These are phyloP conservation scores for Anas flavirostris DNA, from an alignment of 2,797 vertebrate genomes.

Conservation along the genomic window DNA sequence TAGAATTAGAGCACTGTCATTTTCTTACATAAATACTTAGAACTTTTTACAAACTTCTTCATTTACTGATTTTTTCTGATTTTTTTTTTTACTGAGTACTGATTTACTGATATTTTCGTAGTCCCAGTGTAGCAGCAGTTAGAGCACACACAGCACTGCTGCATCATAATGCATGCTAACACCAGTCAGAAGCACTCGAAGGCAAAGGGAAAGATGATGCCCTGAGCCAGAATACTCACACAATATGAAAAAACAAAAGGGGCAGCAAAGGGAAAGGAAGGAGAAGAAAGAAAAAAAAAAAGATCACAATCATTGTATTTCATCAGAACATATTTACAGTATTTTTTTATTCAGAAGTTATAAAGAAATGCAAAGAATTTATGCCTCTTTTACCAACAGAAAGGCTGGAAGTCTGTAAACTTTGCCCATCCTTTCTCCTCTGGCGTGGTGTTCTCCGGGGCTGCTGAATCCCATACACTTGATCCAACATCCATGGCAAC, in stretches of 20 bases:
- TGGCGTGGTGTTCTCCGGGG: slow-evolving; percentile 34
- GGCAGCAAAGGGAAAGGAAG: not conserved
- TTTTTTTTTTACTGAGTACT: too few species aligned
- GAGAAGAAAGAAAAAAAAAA: not conserved
- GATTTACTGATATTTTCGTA: not conserved
- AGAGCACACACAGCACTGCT: fast-evolving
- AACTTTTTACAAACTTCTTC: fast-evolving
- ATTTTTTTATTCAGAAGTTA: fast-evolving
- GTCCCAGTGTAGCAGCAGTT: not conserved
- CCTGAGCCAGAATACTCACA: not conserved
- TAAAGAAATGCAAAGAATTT: fast-evolving
- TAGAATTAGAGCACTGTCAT: too few species aligned
- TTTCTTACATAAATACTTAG: not conserved
- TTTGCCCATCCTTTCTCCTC: slow-evolving; percentile 91
- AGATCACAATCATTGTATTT: fast-evolving
- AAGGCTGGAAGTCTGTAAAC: slow-evolving; percentile 93
- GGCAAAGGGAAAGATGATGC: fast-evolving
- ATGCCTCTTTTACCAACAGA: slow-evolving; percentile 83
- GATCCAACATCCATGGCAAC: slow-evolving; percentile 81
- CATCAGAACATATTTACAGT: fast-evolving
- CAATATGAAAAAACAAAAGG: fast-evolving
- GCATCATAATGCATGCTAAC: fast-evolving
- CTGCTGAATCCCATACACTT: slow-evolving; percentile 80
- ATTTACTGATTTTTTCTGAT: too few species aligned
- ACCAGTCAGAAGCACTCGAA: not conserved